Evolutionary conservation across 2,797 vertebrate species (phyloP).

Genomic region (Ctenopoma multispine): DNA sequence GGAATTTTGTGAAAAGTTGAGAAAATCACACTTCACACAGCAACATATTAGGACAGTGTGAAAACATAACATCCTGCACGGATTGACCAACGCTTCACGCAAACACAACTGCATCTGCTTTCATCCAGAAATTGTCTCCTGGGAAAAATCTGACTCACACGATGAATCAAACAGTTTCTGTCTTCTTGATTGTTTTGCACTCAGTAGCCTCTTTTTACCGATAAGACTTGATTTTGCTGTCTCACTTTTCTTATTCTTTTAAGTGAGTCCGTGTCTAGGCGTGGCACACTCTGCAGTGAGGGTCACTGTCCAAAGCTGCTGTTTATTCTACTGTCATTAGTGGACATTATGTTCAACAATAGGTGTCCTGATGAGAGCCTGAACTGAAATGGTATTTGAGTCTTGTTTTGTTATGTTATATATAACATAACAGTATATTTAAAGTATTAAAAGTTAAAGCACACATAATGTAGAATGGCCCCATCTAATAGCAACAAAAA

Average conservation of each 20-base stretch:
- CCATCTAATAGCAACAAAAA: too few relatives aligned
- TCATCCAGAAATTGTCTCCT: slow-evolving; percentile 63
- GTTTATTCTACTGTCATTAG: slow-evolving; percentile 71
- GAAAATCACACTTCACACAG: slow-evolving; percentile 65
- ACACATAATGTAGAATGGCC: too few relatives aligned
- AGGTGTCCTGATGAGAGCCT: slow-evolving; percentile 48
- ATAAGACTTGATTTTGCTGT: slow-evolving; percentile 60
- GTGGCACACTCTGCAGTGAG: slow-evolving; percentile 47
- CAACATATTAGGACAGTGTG: slow-evolving; percentile 51
- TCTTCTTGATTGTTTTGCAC: slow-evolving; percentile 64
- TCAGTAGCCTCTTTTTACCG: slow-evolving; percentile 56
- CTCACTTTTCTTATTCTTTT: slow-evolving; percentile 40
- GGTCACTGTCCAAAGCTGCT: slow-evolving; percentile 68
- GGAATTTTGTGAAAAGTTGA: slow-evolving; percentile 68
- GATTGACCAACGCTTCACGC: slow-evolving; percentile 34
- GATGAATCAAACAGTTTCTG: slow-evolving; percentile 62
- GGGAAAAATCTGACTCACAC: slow-evolving; percentile 70
- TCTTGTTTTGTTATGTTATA: too few relatives aligned
- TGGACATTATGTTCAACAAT: slow-evolving; percentile 44
- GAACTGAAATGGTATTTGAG: slow-evolving; percentile 53
- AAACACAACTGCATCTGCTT: slow-evolving; percentile 62
- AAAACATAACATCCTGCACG: slow-evolving; percentile 59
- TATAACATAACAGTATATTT: too few relatives aligned
- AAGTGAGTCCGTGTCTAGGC: slow-evolving; percentile 61
- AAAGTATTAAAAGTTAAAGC: too few relatives aligned